Base-by-base conservation (phyloP, 2,113 vertebrate genomes). In the Sylvilagus bachmani region DNA sequence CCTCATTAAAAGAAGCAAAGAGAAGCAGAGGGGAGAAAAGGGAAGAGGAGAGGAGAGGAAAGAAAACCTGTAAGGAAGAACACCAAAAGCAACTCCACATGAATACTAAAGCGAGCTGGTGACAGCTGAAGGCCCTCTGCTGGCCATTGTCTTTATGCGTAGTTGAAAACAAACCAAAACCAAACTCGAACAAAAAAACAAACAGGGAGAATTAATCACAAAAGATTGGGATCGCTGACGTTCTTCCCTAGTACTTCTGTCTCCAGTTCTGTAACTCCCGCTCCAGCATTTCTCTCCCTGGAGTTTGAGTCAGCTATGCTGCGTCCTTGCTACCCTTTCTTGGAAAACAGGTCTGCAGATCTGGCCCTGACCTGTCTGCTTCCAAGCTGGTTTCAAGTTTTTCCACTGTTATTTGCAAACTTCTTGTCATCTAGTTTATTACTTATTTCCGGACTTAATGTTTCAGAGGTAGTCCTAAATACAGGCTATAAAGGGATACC, bases 81-180 rank as follows among this genome's bases (percentile, higher is more conserved):
- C 80, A 73, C 17, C 36, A 62, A 90, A 87, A 80, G 5, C 55
- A 70, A 89, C 44, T 14, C 27, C 75, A 80, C 62, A 21, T 9
- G 21, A 94, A 51, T 67, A 81, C 81, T 27, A 10, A 88, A 62
- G 25, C 64, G 55, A 5, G 17, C 49, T 87, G 27, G 1, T 27
- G 27, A 25, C 27, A 27, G 36, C 33, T 71, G 55, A 89, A 82
- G 89, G 96, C 91, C 84, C 93, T 96, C 94, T 96, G 80, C 83
- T 89, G 95, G 90, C 31, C 92, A 61, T 75, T 88, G 24, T 85
- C 55, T 22, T 79, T 70, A 78, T 36, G 25, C 16, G 19, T 8
- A 70, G 24, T 69, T 58, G 22, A 49, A 33, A 25, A 62, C 55
- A 58, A 21, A 17, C 14, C 13, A 58, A 19, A 58, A 6, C 44